Evolutionary conservation across 2,888 invertebrate genomes (phyloP), one percentile per base, ranked within the genome.

Genomic region (Spodoptera picta): DNA sequence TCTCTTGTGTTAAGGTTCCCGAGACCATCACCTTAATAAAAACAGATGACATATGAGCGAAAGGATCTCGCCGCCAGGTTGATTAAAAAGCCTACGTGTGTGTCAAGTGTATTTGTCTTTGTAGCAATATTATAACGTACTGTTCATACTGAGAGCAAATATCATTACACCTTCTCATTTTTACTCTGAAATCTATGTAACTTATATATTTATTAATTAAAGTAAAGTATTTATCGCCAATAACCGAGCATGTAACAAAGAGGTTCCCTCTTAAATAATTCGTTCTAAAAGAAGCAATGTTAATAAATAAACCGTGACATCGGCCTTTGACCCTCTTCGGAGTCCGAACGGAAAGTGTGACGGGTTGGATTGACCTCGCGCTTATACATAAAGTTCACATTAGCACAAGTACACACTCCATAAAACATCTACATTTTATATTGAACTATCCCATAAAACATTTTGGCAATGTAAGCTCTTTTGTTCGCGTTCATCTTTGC

Each of bases 231-330:
- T 59, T 68, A 63, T 54, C 55, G 56, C 31, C 55, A 65, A 56
- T 69, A 82, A 82, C 66, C 79, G 64, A 75, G 80, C 84, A 73
- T 82, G 74, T 62, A 76, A 75, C 75, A 73, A 83, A 73, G 63
- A 76, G 75, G 75, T 49, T 57, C 54, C 66, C 73, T 73, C 75
- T 79, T 79, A 79, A 82, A 85, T 83, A 82, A 83, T 81, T 82
- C 73, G 65, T 68, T 73, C 71, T 64, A 75, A 72, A 84, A 80
- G 73, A 72, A 69, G 73, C 70, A 79, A 77, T 81, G 80, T 84
- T 83, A 85, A 87, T 88, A 90, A 89, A 89, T 89, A 84, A 88
- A 67, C 72, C 80, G 78, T 81, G 85, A 85, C 87, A 86, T 83
- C 79, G 82, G 80, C 80, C 77, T 83, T 84, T 88, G 85, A 88